phyloP scores from a whole-genome alignment of 2,888 invertebrate genomes.

The Plutella xylostella region DNA sequence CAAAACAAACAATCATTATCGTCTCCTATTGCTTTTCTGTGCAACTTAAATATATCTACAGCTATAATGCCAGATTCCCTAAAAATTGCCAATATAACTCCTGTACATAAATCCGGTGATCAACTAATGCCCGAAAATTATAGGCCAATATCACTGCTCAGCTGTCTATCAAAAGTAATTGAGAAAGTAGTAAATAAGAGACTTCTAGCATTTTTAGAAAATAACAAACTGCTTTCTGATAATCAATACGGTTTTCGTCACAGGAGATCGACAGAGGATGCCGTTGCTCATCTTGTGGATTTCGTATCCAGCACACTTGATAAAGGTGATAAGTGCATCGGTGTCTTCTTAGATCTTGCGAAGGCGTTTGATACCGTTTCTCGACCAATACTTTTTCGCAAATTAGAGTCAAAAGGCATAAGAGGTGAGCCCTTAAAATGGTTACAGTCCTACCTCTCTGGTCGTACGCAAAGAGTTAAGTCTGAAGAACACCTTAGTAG shows the following conservation, averaged over 20 bases:
- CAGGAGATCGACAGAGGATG: slow-evolving; percentile 13
- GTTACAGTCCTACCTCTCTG: slow-evolving; percentile 10
- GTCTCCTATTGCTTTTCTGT: too few species aligned
- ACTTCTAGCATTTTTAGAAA: slow-evolving; percentile 10
- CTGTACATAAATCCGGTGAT: slow-evolving; percentile 13
- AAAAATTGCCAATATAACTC: not conserved
- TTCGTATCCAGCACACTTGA: slow-evolving; percentile 7
- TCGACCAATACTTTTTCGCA: slow-evolving; percentile 5
- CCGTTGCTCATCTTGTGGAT: slow-evolving; percentile 3
- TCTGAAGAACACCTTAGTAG: not conserved
- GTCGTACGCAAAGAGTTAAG: not conserved
- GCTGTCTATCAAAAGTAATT: slow-evolving; percentile 4
- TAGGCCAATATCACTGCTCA: slow-evolving; percentile 9
- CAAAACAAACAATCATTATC: too few species aligned
- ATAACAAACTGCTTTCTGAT: slow-evolving; percentile 9
- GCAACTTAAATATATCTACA: not conserved
- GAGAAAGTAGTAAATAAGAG: slow-evolving; percentile 9
- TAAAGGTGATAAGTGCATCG: slow-evolving; percentile 1
- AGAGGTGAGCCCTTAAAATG: slow-evolving; percentile 9
- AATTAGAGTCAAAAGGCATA: slow-evolving; percentile 9
- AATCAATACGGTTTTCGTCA: slow-evolving; percentile 13
- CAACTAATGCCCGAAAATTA: slow-evolving; percentile 5
- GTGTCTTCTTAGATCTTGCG: slow-evolving; percentile 13
- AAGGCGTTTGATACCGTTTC: slow-evolving; percentile 11
- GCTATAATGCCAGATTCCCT: not conserved